Evolutionary conservation across 2,888 invertebrate genomes (phyloP).

Genomic region (Metalampra italica): DNA sequence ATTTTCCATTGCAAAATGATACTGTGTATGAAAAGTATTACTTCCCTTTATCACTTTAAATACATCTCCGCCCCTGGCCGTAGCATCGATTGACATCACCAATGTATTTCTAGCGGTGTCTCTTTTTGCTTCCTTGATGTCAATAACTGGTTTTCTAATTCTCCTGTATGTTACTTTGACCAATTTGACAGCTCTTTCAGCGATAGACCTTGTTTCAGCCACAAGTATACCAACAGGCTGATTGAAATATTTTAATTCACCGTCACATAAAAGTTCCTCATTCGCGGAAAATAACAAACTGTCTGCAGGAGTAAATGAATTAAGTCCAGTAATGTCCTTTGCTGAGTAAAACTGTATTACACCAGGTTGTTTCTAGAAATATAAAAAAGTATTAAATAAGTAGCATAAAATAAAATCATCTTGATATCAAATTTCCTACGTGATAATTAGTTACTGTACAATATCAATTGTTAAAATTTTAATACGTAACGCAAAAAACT

Average conservation of each 20-base stretch:
- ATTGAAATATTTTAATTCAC: slow-evolving; percentile 38
- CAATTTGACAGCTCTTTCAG: slow-evolving; percentile 74
- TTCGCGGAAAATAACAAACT: slow-evolving; percentile 19
- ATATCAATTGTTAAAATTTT: no score
- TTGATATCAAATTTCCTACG: no score
- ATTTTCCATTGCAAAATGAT: slow-evolving; percentile 86
- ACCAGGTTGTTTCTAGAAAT: slow-evolving; percentile 76
- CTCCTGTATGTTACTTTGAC: slow-evolving; percentile 75
- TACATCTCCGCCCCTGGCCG: slow-evolving; percentile 47
- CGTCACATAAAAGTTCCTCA: slow-evolving; percentile 63
- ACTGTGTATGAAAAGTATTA: slow-evolving; percentile 78
- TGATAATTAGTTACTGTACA: no score
- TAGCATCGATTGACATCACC: slow-evolving; percentile 23
- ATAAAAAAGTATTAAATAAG: no score
- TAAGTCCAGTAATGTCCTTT: slow-evolving; percentile 82
- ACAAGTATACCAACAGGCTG: slow-evolving; percentile 68
- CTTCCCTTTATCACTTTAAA: slow-evolving; percentile 66
- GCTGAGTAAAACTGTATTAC: slow-evolving; percentile 80
- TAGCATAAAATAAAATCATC: no score
- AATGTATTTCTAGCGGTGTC: slow-evolving; percentile 27
- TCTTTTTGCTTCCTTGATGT: slow-evolving; percentile 33
- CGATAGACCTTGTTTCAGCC: slow-evolving; percentile 73
- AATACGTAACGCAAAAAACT: no score
- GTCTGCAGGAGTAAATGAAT: slow-evolving; percentile 66
- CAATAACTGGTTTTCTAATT: slow-evolving; percentile 40